phyloP scores from a whole-genome alignment of 1,140 invertebrate genomes.

The Tetramorium alpestre region DNA sequence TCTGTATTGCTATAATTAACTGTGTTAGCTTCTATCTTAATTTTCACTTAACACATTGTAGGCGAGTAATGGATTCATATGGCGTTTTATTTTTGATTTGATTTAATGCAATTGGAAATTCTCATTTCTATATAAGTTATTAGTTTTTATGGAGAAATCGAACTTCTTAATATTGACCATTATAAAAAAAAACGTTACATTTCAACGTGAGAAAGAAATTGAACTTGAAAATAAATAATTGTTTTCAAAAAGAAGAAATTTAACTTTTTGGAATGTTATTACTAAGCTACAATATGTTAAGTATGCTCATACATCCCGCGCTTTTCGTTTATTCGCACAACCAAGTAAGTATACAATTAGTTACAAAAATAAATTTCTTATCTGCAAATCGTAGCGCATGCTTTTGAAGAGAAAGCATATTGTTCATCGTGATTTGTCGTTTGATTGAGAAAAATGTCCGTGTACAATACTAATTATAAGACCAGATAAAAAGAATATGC shows the following conservation, averaged over 20 bases:
- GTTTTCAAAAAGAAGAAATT: neutral
- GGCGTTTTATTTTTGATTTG: neutral
- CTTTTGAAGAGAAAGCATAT: slow-evolving; percentile 54
- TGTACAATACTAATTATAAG: neutral
- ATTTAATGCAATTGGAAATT: neutral
- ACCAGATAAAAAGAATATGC: slow-evolving; percentile 20
- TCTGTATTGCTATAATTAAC: slow-evolving; percentile 67
- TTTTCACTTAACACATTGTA: slow-evolving; percentile 55
- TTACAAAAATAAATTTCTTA: slow-evolving; percentile 84
- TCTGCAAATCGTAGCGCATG: slow-evolving; percentile 65
- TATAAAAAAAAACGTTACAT: slow-evolving; percentile 19
- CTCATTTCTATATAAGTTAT: neutral
- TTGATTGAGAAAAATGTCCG: slow-evolving; percentile 42
- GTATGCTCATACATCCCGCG: neutral
- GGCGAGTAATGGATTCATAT: slow-evolving; percentile 20
- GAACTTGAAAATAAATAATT: neutral
- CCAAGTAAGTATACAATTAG: slow-evolving; percentile 81
- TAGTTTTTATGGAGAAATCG: neutral
- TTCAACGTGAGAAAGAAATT: neutral
- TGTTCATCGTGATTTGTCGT: slow-evolving; percentile 16
- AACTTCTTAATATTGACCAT: neutral
- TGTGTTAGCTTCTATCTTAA: slow-evolving; percentile 11
- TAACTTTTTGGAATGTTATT: slow-evolving; percentile 3
- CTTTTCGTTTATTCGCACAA: slow-evolving; percentile 77
- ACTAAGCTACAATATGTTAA: slow-evolving; percentile 57